Conservation (phyloP, 2,888 invertebrate genomes). For the Lottia gigantea region DNA sequence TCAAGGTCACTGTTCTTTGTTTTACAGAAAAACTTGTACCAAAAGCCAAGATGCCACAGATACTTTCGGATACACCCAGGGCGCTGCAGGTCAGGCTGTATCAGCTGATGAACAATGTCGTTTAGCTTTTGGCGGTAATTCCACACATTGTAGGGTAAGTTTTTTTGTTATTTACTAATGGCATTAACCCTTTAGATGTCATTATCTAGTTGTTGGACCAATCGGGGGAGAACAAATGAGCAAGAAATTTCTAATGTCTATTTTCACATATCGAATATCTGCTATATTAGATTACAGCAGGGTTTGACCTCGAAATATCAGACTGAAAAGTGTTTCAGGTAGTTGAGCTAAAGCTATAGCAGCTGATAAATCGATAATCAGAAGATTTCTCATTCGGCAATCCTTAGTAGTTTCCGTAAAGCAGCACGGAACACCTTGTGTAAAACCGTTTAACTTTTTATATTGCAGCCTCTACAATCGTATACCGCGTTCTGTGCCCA, state of each 20-base stretch:
- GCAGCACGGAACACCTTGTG: too few relatives aligned
- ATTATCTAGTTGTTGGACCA: too few relatives aligned
- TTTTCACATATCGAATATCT: too few relatives aligned
- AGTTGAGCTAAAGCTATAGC: background rate
- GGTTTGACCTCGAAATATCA: too few relatives aligned
- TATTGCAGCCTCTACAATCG: background rate
- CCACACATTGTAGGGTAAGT: slow-evolving; percentile 28
- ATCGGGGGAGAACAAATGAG: too few relatives aligned
- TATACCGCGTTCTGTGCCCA: slow-evolving; percentile 19
- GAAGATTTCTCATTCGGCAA: too few relatives aligned
- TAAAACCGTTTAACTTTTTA: too few relatives aligned
- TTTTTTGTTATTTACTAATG: background rate
- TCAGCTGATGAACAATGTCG: slow-evolving; percentile 26
- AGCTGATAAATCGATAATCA: too few relatives aligned
- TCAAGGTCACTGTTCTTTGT: too few relatives aligned
- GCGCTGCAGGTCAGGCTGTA: slow-evolving; percentile 11
- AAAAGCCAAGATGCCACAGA: background rate
- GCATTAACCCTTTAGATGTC: background rate
- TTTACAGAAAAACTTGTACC: slow-evolving; percentile 6
- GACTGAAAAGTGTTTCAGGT: background rate
- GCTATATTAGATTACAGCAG: too few relatives aligned
- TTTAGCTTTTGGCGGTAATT: slow-evolving; percentile 25
- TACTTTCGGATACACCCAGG: background rate
- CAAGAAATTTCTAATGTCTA: too few relatives aligned
- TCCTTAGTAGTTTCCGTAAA: too few relatives aligned